Percentiles rank a stretch among this genome's conserved stretches.
Evolutionary conservation across 2,888 invertebrate genomes (phyloP).

Genomic region (Drymonia ruficornis): DNA sequence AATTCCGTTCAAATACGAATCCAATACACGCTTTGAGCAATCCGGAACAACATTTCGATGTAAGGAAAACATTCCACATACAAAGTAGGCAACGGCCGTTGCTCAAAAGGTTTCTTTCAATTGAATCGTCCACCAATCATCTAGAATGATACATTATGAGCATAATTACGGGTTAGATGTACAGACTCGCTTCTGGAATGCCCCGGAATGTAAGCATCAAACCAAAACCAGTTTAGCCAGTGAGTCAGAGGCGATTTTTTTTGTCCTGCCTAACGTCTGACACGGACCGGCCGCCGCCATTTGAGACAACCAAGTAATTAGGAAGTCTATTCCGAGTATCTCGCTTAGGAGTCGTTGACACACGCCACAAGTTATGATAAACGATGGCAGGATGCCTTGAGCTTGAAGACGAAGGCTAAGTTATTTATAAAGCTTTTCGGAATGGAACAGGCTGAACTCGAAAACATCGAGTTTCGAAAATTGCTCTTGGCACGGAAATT

Average conservation of each 20-base stretch:
- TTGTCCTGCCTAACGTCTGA: conserved; percentile 20
- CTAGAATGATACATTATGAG: not conserved
- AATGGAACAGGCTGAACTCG: not conserved
- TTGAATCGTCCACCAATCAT: not conserved
- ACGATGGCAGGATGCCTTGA: conserved; percentile 31
- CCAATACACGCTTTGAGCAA: not conserved
- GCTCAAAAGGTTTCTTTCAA: not conserved
- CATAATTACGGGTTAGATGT: conserved; percentile 1
- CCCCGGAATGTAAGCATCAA: conserved; percentile 16
- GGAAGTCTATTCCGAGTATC: conserved; percentile 25
- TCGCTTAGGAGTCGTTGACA: conserved; percentile 37
- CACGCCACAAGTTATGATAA: conserved; percentile 31
- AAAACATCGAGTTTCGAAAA: conserved; percentile 14
- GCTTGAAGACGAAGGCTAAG: conserved; percentile 19
- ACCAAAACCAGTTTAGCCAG: conserved; percentile 27
- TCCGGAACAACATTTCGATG: not conserved
- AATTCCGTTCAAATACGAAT: not conserved
- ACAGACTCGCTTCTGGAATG: conserved; percentile 21
- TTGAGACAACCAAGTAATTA: conserved; percentile 35
- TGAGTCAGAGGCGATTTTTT: conserved; percentile 26
- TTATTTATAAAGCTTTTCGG: conserved; percentile 17
- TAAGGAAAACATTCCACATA: not conserved
- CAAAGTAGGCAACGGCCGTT: not conserved
- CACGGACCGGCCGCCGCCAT: conserved; percentile 18
- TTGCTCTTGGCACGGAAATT: conserved; percentile 31